Evolutionary conservation across 2,888 invertebrate genomes (phyloP), one percentile per base, ranked within the genome.

Genomic region (Exocentrus adspersus): DNA sequence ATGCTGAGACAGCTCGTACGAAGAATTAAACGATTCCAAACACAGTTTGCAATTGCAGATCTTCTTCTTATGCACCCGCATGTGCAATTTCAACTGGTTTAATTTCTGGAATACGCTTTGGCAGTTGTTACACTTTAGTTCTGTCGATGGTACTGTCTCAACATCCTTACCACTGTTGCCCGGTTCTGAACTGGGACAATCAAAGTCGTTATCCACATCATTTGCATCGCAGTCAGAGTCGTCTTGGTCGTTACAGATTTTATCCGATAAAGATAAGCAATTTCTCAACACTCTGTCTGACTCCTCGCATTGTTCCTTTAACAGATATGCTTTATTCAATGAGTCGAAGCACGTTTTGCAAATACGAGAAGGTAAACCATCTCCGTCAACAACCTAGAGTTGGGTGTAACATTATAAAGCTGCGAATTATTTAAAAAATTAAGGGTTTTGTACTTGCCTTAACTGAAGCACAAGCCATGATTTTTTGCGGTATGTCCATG

Each of bases 281-380:
- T 54, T 51, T 10, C 70, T 45, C 24, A 75, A 58, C 32, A 65
- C 58, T 9, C 46, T 50, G 50, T 75, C 74, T 0, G 74, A 69
- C 62, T 75, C 69, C 60, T 73, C 69, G 41, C 72, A 73, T 59
- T 72, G 71, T 14, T 71, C 60, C 51, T 71, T 70, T 45, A 75
- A 62, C 52, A 67, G 48, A 57, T 73, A 74, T 1, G 75, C 73
- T 48, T 67, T 70, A 48, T 74, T 72, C 24, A 75, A 60, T 58
- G 64, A 65, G 41, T 67, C 59, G 0, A 68, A 67, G 60, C 75
- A 75, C 41, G 41, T 50, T 42, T 61, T 52, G 48, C 75, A 75
- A 7, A 75, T 61, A 14, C 54, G 58, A 28, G 68, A 60, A 9
- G 75, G 75, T 21, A 75, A 56, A 4, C 68, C 72, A 62, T 75